Evolutionary conservation across 2,113 vertebrate species (phyloP).

Genomic region (Cynopterus brachyotis): DNA sequence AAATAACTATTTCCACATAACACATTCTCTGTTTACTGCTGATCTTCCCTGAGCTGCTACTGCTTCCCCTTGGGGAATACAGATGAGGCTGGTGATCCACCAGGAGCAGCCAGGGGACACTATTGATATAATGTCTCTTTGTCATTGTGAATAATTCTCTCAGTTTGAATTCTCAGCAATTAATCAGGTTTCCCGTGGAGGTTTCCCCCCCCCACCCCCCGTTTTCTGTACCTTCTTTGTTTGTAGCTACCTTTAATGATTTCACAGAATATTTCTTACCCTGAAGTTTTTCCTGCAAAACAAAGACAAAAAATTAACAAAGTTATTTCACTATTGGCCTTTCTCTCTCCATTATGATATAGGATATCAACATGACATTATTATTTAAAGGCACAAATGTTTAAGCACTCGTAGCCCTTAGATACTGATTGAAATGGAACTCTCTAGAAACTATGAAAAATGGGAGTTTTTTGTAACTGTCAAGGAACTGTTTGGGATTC

Average conservation of each 20-base stretch:
- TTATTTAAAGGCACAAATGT: not conserved
- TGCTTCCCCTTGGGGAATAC: not conserved
- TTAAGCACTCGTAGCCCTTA: not conserved
- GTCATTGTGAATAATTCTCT: not conserved
- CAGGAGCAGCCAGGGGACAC: not conserved
- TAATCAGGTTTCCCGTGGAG: not conserved
- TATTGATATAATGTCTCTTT: not conserved
- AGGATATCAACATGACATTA: not conserved
- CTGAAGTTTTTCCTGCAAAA: conserved; percentile 4
- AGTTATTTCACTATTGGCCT: not conserved
- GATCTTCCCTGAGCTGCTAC: not conserved
- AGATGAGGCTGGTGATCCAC: not conserved
- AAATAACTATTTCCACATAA: not conserved
- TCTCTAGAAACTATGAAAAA: not conserved
- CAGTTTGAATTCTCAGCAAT: conserved; percentile 1
- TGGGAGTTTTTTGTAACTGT: not conserved
- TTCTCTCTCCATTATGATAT: not conserved
- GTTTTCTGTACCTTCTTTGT: not conserved
- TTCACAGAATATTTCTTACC: not conserved
- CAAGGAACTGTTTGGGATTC: not conserved
- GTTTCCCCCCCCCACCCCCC: no score
- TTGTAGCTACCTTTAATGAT: conserved; percentile 6
- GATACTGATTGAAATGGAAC: not conserved
- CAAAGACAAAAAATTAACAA: not conserved
- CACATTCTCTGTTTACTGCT: not conserved